Conservation (phyloP, 2,113 vertebrate species). For the Jacana jacana region DNA sequence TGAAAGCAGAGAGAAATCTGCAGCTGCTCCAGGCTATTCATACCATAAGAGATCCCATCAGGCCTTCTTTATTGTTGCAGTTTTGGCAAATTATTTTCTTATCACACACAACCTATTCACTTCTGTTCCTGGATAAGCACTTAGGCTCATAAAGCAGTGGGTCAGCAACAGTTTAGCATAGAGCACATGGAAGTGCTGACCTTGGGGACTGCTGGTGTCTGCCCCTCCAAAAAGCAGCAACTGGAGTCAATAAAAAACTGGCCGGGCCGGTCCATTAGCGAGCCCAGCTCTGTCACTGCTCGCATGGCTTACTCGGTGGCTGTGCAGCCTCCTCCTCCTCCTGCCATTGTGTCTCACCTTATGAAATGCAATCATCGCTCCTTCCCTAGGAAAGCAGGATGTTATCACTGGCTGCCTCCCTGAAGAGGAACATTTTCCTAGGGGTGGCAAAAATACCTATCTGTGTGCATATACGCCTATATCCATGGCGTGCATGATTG, state of each 20-base stretch:
- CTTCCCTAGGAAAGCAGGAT: not conserved
- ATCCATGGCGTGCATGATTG: not conserved
- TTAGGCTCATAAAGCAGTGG: constrained; percentile 81
- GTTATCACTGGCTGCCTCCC: not conserved
- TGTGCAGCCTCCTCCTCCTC: not conserved
- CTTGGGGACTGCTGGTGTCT: constrained; percentile 68
- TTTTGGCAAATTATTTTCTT: constrained; percentile 89
- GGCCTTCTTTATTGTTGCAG: constrained; percentile 83
- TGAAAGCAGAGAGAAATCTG: constrained; percentile 81
- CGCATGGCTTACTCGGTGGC: not conserved
- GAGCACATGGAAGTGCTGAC: constrained; percentile 75
- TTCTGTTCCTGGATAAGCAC: constrained; percentile 84
- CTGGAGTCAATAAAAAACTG: constrained; percentile 81
- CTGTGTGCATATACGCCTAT: not conserved
- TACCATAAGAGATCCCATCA: constrained; percentile 83
- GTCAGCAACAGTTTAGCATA: constrained; percentile 81
- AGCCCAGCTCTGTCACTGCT: constrained; percentile 47
- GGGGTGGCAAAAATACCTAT: not conserved
- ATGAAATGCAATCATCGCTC: not conserved
- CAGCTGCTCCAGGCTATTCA: constrained; percentile 84
- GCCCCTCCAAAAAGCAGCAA: constrained; percentile 76
- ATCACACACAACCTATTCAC: constrained; percentile 85
- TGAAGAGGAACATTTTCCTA: not conserved
- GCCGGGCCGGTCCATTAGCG: constrained; percentile 50
- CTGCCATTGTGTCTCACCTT: constrained; percentile 9